A percentile compares a stretch with the other conserved stretches of the same genome.
Conservation (phyloP, 2,113 vertebrate genomes). For the Neolamprologus hecqui region DNA sequence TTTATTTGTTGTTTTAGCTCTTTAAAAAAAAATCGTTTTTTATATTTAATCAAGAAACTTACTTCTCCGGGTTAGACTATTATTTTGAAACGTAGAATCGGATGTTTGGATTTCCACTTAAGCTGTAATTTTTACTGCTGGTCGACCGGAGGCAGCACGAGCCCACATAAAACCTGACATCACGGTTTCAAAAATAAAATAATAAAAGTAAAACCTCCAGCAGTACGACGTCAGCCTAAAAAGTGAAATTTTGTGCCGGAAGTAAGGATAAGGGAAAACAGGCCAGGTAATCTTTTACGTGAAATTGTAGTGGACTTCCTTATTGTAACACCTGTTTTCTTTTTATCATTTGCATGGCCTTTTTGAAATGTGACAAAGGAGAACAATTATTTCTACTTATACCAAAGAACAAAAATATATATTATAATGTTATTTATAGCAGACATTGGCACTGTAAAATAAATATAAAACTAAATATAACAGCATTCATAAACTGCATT, state of each 20-base stretch:
- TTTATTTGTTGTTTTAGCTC: not conserved
- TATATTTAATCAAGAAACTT: not conserved
- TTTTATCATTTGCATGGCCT: not conserved
- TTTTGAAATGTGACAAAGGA: not conserved
- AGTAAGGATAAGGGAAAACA: not conserved
- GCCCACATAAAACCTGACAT: not conserved
- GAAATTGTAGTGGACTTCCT: not conserved
- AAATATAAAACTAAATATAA: not conserved
- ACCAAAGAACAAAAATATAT: not conserved
- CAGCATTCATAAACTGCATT: not conserved
- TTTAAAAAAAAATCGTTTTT: not conserved
- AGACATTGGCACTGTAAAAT: not conserved
- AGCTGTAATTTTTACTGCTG: not conserved
- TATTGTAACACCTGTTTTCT: not conserved
- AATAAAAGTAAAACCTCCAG: accelerated
- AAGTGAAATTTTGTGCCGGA: not conserved
- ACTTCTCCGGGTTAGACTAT: not conserved
- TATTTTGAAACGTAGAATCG: not conserved
- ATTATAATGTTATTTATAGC: not conserved
- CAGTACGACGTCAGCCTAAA: not conserved
- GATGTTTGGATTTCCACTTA: not conserved
- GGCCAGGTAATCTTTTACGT: not conserved
- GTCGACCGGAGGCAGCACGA: not conserved
- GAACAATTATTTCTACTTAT: not conserved
- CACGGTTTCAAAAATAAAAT: not conserved